Evolutionary conservation across 2,113 vertebrate genomes (phyloP).

Genomic region (Corythornis cristatus): DNA sequence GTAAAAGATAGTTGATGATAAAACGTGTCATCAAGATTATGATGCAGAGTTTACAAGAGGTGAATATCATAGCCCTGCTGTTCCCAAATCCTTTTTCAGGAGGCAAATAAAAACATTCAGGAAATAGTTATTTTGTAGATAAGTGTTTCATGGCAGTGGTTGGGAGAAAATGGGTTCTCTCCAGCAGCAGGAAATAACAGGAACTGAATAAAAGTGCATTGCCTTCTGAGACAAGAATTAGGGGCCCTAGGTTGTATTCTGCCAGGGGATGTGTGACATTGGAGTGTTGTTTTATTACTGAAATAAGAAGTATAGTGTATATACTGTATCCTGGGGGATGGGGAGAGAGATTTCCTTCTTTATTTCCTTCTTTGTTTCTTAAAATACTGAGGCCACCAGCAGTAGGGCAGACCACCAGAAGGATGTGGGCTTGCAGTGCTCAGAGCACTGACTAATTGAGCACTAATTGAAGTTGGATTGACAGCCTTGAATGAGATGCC

Average conservation of each 20-base stretch:
- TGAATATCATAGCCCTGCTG: neutral
- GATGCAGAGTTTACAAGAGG: constrained; percentile 1
- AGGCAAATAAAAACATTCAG: neutral
- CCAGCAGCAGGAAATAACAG: neutral
- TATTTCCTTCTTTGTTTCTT: neutral
- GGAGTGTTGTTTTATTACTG: neutral
- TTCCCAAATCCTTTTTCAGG: neutral
- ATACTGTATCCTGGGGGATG: too few species aligned
- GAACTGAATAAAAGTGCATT: neutral
- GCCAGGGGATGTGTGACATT: neutral
- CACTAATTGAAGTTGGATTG: neutral
- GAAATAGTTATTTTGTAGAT: neutral
- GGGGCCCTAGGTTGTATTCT: neutral
- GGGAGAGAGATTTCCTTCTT: neutral
- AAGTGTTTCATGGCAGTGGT: neutral
- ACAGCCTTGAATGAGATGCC: neutral
- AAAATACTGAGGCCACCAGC: neutral
- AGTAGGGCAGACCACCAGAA: neutral
- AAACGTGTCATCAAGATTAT: neutral
- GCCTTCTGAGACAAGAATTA: neutral
- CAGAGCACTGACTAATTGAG: neutral
- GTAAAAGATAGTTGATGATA: constrained; percentile 8
- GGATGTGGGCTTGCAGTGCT: neutral
- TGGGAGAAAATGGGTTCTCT: neutral
- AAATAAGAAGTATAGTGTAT: neutral